Conservation (phyloP, 92 coral and sea anemone genomes). For the Bergia puertoricense region DNA sequence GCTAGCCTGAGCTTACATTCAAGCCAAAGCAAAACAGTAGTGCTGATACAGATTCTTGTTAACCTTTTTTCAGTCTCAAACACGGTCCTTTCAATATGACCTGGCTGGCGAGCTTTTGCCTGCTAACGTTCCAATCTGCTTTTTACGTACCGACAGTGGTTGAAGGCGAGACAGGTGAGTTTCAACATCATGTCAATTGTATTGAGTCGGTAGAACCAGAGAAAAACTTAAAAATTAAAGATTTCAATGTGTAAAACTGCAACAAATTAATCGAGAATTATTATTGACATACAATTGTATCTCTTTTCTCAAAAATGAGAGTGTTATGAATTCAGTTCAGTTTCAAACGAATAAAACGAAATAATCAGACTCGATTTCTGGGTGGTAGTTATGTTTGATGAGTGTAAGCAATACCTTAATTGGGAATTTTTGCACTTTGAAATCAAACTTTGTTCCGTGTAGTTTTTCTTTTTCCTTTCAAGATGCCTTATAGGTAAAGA, state of each 20-base stretch:
- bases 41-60: not conserved
- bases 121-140: not conserved
- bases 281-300: too few relatives aligned
- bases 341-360: too few relatives aligned
- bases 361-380: too few relatives aligned
- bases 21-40: not conserved
- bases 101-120: not conserved
- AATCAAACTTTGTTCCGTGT: too few relatives aligned
- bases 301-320: too few relatives aligned
- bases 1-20: not conserved
- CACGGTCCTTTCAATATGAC: not conserved
- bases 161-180: slow-evolving; percentile 17
- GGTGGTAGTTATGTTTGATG: too few relatives aligned
- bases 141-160: not conserved
- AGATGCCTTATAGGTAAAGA: too few relatives aligned
- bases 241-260: not conserved
- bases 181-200: not conserved
- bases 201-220: not conserved
- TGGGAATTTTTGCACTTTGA: too few relatives aligned
- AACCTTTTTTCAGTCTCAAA: not conserved
- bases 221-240: not conserved
- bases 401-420: too few relatives aligned
- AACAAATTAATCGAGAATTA: not conserved
- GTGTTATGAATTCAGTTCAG: too few relatives aligned
- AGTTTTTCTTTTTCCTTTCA: too few relatives aligned